Conservation (phyloP, 2,888 invertebrate genomes). For the Malachius bipustulatus region DNA sequence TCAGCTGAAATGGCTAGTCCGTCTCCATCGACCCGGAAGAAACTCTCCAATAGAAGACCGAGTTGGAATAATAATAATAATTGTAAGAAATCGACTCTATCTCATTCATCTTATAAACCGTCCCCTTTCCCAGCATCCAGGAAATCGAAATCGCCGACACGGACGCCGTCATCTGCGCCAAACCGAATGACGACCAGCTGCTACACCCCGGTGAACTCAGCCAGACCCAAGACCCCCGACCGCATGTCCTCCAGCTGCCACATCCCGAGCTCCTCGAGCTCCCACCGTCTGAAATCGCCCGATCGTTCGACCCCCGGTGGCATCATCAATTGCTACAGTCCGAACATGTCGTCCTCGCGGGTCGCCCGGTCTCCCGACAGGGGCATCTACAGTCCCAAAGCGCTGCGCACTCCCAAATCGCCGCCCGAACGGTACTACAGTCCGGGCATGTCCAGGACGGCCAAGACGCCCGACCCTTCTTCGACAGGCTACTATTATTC, state of each 20-base stretch:
- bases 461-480: neutral
- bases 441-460: neutral
- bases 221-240: no score
- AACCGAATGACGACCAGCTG: neutral
- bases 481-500: no score
- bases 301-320: neutral
- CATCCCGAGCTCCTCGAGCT: neutral
- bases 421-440: no score
- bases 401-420: no score
- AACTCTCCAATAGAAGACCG: constrained; percentile 39
- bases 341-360: constrained; percentile 17
- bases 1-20: constrained; percentile 32
- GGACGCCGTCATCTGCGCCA: no score
- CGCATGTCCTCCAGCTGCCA: neutral
- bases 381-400: neutral
- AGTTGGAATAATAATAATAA: constrained; percentile 27
- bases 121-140: neutral
- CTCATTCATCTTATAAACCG: no score
- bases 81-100: no score
- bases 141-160: no score
- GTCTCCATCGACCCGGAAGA: constrained; percentile 40
- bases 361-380: neutral
- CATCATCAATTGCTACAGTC: constrained; percentile 50
- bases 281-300: neutral
- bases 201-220: no score